These are phyloP conservation scores for Machaerirhynchus nigripectus DNA, from an alignment of 2,113 vertebrate genomes.

Conservation along the genomic window DNA sequence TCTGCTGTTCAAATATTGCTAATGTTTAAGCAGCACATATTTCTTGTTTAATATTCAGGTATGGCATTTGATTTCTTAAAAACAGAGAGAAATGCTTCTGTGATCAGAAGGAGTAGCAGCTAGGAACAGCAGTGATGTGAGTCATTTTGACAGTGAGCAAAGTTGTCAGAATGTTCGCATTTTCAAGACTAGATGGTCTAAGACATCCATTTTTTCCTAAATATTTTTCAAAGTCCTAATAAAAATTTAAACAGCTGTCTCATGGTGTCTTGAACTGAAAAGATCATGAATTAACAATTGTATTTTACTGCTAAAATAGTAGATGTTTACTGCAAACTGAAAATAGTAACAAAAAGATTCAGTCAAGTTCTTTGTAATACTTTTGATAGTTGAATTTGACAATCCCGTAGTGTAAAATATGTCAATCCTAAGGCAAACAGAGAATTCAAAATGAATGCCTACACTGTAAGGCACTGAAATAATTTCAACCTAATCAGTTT, in stretches of 20 bases:
- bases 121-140: slow-evolving; percentile 19
- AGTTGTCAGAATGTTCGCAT: slow-evolving; percentile 47
- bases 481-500: not conserved
- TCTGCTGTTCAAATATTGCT: not conserved
- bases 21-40: not conserved
- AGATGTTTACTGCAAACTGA: slow-evolving; percentile 21
- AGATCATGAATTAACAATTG: slow-evolving; percentile 43
- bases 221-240: slow-evolving; percentile 52
- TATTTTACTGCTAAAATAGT: slow-evolving; percentile 15
- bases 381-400: not conserved
- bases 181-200: slow-evolving; percentile 41
- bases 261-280: slow-evolving; percentile 29
- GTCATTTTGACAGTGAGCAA: slow-evolving; percentile 9
- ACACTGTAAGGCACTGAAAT: not conserved
- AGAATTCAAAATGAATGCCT: not conserved
- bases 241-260: slow-evolving; percentile 40
- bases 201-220: slow-evolving; percentile 46
- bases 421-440: not conserved
- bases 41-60: not conserved
- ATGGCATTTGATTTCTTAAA: slow-evolving; percentile 7
- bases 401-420: not conserved
- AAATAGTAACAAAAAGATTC: not conserved
- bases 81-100: not conserved
- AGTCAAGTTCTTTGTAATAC: not conserved
- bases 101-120: not conserved